Evolutionary conservation across 2,113 vertebrate genomes (phyloP).

Genomic region (Spea bombifrons): DNA sequence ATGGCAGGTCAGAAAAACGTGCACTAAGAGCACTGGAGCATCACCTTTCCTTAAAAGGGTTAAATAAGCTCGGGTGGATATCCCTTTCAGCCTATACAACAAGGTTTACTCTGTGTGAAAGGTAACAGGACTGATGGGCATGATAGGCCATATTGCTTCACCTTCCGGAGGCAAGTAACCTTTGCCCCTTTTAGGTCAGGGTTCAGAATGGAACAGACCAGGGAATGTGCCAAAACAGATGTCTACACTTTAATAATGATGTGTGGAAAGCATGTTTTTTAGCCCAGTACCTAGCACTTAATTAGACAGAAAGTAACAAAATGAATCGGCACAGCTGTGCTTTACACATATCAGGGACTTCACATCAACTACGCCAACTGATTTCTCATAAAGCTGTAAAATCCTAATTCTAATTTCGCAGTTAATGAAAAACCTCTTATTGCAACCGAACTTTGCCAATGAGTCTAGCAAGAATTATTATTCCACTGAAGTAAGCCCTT

Average conservation of each 20-base stretch:
- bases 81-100: neutral
- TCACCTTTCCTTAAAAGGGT: slow-evolving; percentile 5
- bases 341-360: slow-evolving; percentile 30
- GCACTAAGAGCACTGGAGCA: neutral
- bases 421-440: neutral
- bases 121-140: slow-evolving; percentile 34
- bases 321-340: slow-evolving; percentile 43
- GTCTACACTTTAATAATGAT: slow-evolving; percentile 44
- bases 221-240: slow-evolving; percentile 47
- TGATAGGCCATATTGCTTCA: slow-evolving; percentile 46
- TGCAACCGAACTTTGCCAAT: neutral
- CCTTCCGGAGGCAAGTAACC: slow-evolving; percentile 44
- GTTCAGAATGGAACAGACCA: slow-evolving; percentile 43
- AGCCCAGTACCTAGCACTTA: slow-evolving; percentile 43
- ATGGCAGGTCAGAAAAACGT: neutral
- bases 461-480: neutral
- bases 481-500: neutral
- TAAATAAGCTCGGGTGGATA: slow-evolving; percentile 20
- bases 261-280: slow-evolving; percentile 40
- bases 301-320: slow-evolving; percentile 37
- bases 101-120: slow-evolving; percentile 35
- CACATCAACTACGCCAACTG: slow-evolving; percentile 2
- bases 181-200: slow-evolving; percentile 34
- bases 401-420: slow-evolving; percentile 3
- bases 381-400: slow-evolving; percentile 18